phyloP scores from a whole-genome alignment of 2,888 invertebrate genomes.

The Platynereis dumerilii region DNA sequence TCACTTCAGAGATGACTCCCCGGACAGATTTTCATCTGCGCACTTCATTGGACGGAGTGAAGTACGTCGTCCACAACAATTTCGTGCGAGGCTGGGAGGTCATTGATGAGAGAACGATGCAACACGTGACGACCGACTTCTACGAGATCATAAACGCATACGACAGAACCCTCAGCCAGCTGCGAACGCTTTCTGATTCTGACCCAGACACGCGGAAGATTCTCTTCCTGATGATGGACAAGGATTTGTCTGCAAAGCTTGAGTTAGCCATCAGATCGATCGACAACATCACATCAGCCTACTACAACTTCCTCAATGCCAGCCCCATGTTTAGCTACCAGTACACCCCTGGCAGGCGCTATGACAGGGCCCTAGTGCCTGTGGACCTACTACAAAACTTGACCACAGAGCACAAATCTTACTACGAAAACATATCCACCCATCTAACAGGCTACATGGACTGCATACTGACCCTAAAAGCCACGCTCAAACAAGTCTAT shows the following conservation, averaged over 20 bases:
- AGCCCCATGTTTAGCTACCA: slow-evolving; percentile 18
- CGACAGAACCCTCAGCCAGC: slow-evolving; percentile 15
- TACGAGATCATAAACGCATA: slow-evolving; percentile 19
- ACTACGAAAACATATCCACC: slow-evolving; percentile 20
- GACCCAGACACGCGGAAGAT: slow-evolving; percentile 5
- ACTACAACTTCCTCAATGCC: slow-evolving; percentile 20
- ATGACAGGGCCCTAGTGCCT: slow-evolving; percentile 19
- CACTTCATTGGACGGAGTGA: slow-evolving; percentile 16
- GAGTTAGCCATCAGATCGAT: slow-evolving; percentile 19
- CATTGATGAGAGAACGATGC: slow-evolving; percentile 16
- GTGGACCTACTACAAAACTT: slow-evolving; percentile 5
- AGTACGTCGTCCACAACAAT: slow-evolving; percentile 20
- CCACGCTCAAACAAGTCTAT: slow-evolving; percentile 13
- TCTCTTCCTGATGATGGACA: slow-evolving; percentile 19
- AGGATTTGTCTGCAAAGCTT: slow-evolving; percentile 10
- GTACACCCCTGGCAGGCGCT: slow-evolving; percentile 14
- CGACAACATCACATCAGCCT: slow-evolving; percentile 21
- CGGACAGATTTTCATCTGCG: slow-evolving; percentile 15
- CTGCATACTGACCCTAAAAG: slow-evolving; percentile 13
- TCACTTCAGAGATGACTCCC: slow-evolving; percentile 13
- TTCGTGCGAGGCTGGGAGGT: slow-evolving; percentile 23
- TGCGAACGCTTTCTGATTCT: not conserved
- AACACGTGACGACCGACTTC: slow-evolving; percentile 21
- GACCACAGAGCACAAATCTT: slow-evolving; percentile 13
- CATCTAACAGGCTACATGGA: slow-evolving; percentile 22